A percentile compares a stretch with the other conserved stretches of the same genome.
Evolutionary conservation across 2,888 invertebrate genomes (phyloP).

Genomic region (Andrena hattorfiana): DNA sequence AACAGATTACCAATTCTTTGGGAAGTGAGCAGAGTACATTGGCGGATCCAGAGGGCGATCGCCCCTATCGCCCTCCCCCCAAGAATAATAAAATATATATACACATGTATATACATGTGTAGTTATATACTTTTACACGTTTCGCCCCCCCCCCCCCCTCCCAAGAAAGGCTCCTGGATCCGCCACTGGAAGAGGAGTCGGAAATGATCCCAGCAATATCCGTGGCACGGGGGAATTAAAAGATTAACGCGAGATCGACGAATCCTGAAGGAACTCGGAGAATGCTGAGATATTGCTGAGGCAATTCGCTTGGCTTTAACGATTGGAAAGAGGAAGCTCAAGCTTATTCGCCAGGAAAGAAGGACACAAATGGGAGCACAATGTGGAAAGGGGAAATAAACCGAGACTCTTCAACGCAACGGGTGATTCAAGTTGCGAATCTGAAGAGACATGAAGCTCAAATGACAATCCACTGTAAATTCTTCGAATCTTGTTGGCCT

Average conservation of each 20-base stretch:
- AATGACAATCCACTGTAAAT: constrained; percentile 8
- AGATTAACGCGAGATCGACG: constrained; percentile 46
- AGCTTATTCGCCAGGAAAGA: constrained; percentile 39
- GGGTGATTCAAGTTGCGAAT: constrained; percentile 23
- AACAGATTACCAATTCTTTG: not conserved
- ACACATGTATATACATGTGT: no score
- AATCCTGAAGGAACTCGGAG: constrained; percentile 27
- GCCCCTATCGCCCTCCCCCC: no score
- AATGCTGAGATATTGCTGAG: constrained; percentile 18
- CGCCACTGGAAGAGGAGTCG: not conserved
- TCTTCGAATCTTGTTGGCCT: not conserved
- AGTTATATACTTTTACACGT: no score
- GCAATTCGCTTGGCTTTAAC: constrained; percentile 41
- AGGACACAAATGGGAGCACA: constrained; percentile 35
- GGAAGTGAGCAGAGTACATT: no score
- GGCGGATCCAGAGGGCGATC: no score
- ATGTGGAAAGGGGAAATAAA: constrained; percentile 22
- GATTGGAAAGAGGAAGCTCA: constrained; percentile 30
- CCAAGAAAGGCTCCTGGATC: no score
- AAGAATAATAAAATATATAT: no score
- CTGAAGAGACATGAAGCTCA: not conserved
- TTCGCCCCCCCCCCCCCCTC: no score
- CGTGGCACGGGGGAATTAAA: constrained; percentile 21
- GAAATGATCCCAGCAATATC: constrained; percentile 18
- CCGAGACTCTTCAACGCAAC: constrained; percentile 17